Evolutionary conservation across 2,888 invertebrate genomes (phyloP), one percentile per base, ranked within the genome.

Genomic region (Leptinotarsa haldemani): DNA sequence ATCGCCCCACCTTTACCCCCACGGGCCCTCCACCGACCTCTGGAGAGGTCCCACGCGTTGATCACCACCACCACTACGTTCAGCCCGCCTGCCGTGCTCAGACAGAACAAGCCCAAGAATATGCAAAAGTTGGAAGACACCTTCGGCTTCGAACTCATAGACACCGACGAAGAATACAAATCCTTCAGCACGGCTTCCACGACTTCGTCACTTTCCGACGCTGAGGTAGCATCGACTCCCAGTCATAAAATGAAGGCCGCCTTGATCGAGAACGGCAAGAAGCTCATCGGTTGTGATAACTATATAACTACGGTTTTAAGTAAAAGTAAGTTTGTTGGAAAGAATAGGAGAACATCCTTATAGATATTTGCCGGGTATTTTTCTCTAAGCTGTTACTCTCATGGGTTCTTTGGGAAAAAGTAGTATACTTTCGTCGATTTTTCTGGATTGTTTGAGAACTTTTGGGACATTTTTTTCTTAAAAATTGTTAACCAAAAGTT

Each of bases 71-170:
- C 80, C 48, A n/a, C 50, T 15, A 13, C 48, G 1, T 81, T 71
- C 15, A 94, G 94, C 25, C 94, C 94, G 3, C 94, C 94, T 2
- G 91, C 92, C 84, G 91, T 94, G 80, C 91, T 91, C 63, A 88
- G 92, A 74, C 91, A 92, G 82, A 90, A 92, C 82, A 93, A 93
- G 87, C 92, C 92, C 77, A 92, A 92, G 78, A 92, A 92, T 86
- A 89, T 90, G 77, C 92, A 92, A 58, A 88, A 90, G 76, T 90
- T 91, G 20, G 94, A 95, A 85, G 95, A 95, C 85, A 92, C 93
- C 65, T 95, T 95, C 84, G 93, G 92, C 79, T 95, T 95, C 85
- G 95, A 95, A 86, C 91, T 95, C 73, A 93, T 95, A 75, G 95
- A 95, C 83, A 94, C 93, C 15, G 95, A 95, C 83, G 95, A 95